Percentiles rank a stretch among this genome's conserved stretches.
These are phyloP conservation scores for Lycaena phlaeas DNA, from an alignment of 2,888 invertebrate genomes.

Conservation along the genomic window DNA sequence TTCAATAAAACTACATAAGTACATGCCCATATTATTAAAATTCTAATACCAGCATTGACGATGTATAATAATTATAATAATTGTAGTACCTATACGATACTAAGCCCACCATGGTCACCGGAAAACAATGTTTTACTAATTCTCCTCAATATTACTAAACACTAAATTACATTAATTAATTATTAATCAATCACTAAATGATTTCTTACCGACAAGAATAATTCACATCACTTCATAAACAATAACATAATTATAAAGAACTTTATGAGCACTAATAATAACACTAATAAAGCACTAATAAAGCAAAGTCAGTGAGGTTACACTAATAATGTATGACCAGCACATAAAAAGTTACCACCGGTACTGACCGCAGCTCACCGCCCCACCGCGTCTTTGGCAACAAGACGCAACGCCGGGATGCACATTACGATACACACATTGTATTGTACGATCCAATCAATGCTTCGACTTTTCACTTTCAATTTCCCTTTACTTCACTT, in stretches of 20 bases:
- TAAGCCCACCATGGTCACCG: no score
- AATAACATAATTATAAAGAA: no score
- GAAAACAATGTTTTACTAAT: no score
- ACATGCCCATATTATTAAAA: no score
- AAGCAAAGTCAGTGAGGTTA: not conserved
- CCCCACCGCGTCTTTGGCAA: conserved; percentile 48
- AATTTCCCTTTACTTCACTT: conserved; percentile 18
- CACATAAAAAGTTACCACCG: not conserved
- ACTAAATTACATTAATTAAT: no score
- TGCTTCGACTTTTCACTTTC: conserved; percentile 20
- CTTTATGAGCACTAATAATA: not conserved
- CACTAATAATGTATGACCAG: not conserved
- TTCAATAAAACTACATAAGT: no score
- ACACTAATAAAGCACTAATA: not conserved
- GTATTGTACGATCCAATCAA: conserved; percentile 40
- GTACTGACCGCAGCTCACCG: conserved; percentile 45
- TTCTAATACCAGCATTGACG: no score
- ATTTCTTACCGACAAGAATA: no score
- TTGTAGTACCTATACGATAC: no score
- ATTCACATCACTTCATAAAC: conserved; percentile 4
- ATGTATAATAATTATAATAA: no score
- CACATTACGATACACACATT: conserved; percentile 47
- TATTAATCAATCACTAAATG: no score
- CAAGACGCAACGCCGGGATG: conserved; percentile 34
- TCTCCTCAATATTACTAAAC: no score